phyloP scores from a whole-genome alignment of 2,113 vertebrate genomes.

The Python bivittatus region DNA sequence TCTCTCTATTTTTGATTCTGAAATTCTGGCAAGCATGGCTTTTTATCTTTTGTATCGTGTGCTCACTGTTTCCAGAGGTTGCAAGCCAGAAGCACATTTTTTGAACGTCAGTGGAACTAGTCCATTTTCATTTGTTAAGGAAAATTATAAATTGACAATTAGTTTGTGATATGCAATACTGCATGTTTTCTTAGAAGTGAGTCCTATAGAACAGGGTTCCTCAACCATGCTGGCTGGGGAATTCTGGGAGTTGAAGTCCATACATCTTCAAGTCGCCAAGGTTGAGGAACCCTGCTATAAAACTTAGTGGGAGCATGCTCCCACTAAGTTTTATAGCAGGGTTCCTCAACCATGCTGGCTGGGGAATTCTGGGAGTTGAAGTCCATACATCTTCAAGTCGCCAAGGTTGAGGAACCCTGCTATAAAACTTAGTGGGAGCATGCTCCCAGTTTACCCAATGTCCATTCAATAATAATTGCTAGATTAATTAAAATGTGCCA shows the following conservation, averaged over 20 bases:
- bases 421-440: background rate
- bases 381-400: too few relatives aligned
- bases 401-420: too few relatives aligned
- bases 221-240: too few relatives aligned
- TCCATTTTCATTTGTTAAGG: background rate
- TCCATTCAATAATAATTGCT: background rate
- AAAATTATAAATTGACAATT: background rate
- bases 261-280: too few relatives aligned
- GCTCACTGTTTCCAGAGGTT: background rate
- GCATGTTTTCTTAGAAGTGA: background rate
- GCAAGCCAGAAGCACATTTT: background rate
- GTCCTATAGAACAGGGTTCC: background rate
- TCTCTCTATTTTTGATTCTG: background rate
- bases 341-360: too few relatives aligned
- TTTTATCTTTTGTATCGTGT: background rate
- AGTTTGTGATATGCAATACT: background rate
- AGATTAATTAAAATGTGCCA: slow-evolving; percentile 38
- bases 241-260: too few relatives aligned
- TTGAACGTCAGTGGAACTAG: background rate
- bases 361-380: too few relatives aligned
- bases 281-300: too few relatives aligned
- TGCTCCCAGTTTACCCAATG: background rate
- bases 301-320: background rate
- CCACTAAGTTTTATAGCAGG: too few relatives aligned
- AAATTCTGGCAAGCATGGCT: background rate